A percentile compares a stretch with the other conserved stretches of the same genome.
phyloP scores from a whole-genome alignment of 2,797 vertebrate genomes.

The Lates japonicus region DNA sequence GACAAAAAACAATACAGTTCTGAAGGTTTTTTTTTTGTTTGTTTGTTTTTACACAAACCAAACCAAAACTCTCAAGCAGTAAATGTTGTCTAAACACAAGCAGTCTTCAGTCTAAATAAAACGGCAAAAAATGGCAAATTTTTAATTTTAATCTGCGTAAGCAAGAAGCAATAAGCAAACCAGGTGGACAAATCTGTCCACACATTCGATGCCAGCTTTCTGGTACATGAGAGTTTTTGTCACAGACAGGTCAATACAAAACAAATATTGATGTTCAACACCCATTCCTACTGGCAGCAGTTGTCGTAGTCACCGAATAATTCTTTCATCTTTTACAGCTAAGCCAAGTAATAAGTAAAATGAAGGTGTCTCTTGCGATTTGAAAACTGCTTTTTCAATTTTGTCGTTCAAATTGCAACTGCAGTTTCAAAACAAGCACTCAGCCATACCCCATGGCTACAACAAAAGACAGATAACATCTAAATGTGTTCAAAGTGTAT shows the following conservation, averaged over 20 bases:
- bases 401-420: background rate
- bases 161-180: background rate
- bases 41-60: background rate
- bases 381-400: too few relatives aligned
- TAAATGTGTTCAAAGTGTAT: background rate
- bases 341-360: background rate
- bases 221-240: background rate
- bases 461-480: slow-evolving; percentile 1
- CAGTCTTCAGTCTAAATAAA: too few relatives aligned
- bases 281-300: background rate
- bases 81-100: too few relatives aligned
- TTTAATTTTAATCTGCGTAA: background rate
- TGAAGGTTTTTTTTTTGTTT: too few relatives aligned
- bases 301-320: background rate
- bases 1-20: too few relatives aligned
- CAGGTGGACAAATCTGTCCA: background rate
- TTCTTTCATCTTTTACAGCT: background rate
- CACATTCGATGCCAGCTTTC: background rate
- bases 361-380: background rate
- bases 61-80: too few relatives aligned
- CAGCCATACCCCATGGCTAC: background rate
- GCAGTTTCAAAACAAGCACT: background rate
- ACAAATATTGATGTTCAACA: background rate
- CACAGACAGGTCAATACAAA: background rate
- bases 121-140: background rate